Conservation (phyloP, 2,797 vertebrate species). For the Anguilla obscura region DNA sequence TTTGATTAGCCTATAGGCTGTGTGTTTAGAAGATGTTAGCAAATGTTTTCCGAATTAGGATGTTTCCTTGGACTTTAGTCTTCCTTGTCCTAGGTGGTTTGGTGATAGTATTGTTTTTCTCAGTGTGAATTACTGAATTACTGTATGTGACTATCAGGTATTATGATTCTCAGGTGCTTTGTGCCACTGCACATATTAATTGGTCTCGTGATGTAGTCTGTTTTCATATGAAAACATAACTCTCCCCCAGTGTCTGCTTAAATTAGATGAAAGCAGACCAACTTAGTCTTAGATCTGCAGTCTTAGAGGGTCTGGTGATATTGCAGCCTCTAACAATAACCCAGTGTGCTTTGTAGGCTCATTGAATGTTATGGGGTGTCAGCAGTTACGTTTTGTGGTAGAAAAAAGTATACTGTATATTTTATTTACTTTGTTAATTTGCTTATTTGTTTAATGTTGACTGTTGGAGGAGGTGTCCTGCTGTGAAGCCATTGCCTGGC, state of each 20-base stretch:
- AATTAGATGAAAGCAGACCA: neutral
- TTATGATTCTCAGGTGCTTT: neutral
- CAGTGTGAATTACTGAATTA: neutral
- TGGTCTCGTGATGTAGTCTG: neutral
- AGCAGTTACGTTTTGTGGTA: neutral
- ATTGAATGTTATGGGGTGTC: neutral
- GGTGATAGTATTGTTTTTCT: neutral
- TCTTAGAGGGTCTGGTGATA: neutral
- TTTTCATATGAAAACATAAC: neutral
- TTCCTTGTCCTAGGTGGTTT: neutral
- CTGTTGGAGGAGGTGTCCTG: neutral
- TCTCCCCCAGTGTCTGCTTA: neutral
- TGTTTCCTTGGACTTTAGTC: neutral
- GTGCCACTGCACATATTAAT: neutral
- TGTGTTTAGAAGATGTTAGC: too few species aligned
- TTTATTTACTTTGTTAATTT: neutral
- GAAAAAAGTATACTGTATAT: neutral
- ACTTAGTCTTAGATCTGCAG: neutral
- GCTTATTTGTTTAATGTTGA: constrained; percentile 17
- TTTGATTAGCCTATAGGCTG: too few species aligned
- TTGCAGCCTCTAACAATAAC: neutral
- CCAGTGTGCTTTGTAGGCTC: neutral
- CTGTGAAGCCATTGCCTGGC: neutral
- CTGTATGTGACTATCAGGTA: neutral
- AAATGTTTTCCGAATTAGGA: neutral